Conservation (phyloP, 2,113 vertebrate genomes). For the Scomber japonicus region DNA sequence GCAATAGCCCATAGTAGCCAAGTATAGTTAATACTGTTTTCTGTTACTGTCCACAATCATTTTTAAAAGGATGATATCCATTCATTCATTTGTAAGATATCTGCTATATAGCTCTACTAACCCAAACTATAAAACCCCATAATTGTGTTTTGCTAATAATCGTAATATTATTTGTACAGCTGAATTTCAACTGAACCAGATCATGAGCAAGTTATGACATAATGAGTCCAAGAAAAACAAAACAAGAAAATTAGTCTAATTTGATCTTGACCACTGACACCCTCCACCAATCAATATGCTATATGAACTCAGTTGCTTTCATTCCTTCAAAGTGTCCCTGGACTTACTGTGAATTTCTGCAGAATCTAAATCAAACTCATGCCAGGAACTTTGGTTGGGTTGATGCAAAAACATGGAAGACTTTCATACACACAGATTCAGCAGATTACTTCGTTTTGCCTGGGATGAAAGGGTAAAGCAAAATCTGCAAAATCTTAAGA, state of each 20-base stretch:
- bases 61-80: neutral
- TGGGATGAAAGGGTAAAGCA: neutral
- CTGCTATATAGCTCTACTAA: too few relatives aligned
- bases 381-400: constrained; percentile 26
- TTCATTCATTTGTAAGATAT: too few relatives aligned
- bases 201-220: neutral
- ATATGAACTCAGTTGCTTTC: neutral
- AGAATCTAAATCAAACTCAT: neutral
- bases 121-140: too few relatives aligned
- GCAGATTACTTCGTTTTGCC: constrained; percentile 19
- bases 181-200: neutral
- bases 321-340: neutral
- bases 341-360: constrained; percentile 24
- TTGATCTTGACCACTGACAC: neutral
- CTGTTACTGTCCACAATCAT: neutral
- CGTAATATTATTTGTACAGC: neutral
- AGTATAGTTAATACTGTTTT: neutral
- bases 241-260: too few relatives aligned
- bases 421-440: constrained; percentile 21
- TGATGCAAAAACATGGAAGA: constrained; percentile 31
- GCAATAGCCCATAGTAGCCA: neutral
- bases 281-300: neutral
- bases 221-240: too few relatives aligned
- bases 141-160: too few relatives aligned
- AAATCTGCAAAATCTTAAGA: neutral